Evolutionary conservation across 2,797 vertebrate genomes (phyloP).

Genomic region (Pygocentrus nattereri): DNA sequence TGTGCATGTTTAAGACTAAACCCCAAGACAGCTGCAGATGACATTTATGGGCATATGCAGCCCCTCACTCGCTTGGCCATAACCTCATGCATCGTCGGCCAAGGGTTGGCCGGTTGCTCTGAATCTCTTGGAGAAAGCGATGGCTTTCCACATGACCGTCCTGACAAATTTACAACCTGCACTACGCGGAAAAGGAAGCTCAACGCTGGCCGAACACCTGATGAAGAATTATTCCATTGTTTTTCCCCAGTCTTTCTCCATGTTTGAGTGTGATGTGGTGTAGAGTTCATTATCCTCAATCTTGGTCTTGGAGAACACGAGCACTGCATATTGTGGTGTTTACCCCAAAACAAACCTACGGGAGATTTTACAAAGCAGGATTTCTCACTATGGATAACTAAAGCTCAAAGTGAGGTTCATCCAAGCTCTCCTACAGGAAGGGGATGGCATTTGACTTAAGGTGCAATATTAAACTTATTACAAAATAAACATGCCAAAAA

Average conservation of each 20-base stretch:
- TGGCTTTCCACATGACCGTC: slow-evolving; percentile 42
- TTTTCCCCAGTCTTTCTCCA: slow-evolving; percentile 2
- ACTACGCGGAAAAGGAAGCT: neutral
- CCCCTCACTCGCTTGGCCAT: slow-evolving; percentile 28
- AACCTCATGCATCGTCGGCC: slow-evolving; percentile 41
- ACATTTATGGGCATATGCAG: slow-evolving; percentile 39
- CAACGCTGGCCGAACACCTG: slow-evolving; percentile 24
- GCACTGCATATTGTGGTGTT: neutral
- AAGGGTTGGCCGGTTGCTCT: slow-evolving; percentile 23
- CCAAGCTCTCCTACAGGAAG: neutral
- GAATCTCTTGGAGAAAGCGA: slow-evolving; percentile 18
- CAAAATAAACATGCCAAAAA: no score
- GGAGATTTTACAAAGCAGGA: neutral
- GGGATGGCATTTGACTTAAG: neutral
- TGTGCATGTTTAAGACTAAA: slow-evolving; percentile 53
- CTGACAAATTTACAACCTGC: slow-evolving; percentile 42
- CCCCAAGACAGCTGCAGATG: slow-evolving; percentile 27
- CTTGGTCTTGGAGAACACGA: neutral
- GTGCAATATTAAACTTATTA: no score
- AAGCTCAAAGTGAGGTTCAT: neutral
- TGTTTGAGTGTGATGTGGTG: slow-evolving; percentile 7
- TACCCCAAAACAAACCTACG: neutral
- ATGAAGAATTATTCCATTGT: slow-evolving; percentile 22
- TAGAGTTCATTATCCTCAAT: neutral
- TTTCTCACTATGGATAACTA: neutral